A percentile compares a stretch with the other conserved stretches of the same genome.
phyloP scores from a whole-genome alignment of 2,888 invertebrate genomes.

The Diarsia brunnea region DNA sequence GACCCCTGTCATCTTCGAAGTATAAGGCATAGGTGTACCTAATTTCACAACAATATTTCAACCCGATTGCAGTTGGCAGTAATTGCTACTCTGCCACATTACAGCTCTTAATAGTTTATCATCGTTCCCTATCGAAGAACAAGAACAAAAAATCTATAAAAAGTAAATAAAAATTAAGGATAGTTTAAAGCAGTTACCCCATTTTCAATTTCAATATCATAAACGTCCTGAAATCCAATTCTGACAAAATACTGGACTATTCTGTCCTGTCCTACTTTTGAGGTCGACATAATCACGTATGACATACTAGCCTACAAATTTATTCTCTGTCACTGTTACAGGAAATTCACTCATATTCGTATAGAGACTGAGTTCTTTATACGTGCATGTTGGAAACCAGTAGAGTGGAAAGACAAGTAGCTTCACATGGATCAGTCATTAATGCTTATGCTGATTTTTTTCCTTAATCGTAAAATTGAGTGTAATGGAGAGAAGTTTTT shows the following conservation, averaged over 20 bases:
- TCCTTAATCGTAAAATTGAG: slow-evolving; percentile 56
- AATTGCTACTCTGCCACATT: background rate
- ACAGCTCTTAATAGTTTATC: background rate
- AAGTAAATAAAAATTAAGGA: slow-evolving; percentile 5
- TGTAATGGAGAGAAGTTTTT: slow-evolving; percentile 35
- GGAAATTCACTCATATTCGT: background rate
- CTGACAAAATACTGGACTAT: slow-evolving; percentile 66
- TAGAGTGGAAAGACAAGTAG: slow-evolving; percentile 31
- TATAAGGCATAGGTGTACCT: too few relatives aligned
- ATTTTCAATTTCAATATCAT: slow-evolving; percentile 26
- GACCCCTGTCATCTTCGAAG: too few relatives aligned
- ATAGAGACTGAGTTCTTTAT: fast-evolving
- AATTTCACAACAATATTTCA: too few relatives aligned
- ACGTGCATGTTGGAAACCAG: slow-evolving; percentile 9
- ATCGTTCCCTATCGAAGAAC: background rate
- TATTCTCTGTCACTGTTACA: background rate
- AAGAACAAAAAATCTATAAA: background rate
- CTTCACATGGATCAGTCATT: slow-evolving; percentile 45
- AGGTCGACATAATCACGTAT: slow-evolving; percentile 59
- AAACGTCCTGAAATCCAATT: slow-evolving; percentile 40
- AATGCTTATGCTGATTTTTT: slow-evolving; percentile 55
- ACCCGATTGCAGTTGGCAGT: background rate
- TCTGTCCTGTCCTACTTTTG: slow-evolving; percentile 59
- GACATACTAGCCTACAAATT: slow-evolving; percentile 45
- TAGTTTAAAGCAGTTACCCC: slow-evolving; percentile 31